These are phyloP conservation scores for Helicoverpa armigera DNA, from an alignment of 1,140 invertebrate genomes.

Conservation along the genomic window DNA sequence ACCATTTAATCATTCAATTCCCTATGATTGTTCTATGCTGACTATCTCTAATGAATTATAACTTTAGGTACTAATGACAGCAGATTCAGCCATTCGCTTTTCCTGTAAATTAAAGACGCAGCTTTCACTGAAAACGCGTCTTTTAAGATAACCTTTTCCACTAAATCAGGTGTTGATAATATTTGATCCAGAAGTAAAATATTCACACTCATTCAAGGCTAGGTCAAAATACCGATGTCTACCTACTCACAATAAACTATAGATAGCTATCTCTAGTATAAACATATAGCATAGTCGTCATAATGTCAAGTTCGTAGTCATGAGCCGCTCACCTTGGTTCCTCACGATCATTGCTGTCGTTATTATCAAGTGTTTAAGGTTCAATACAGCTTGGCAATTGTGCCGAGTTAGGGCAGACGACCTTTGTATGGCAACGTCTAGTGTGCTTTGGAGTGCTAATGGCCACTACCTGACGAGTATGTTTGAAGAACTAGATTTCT, in stretches of 20 bases:
- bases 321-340: slow-evolving; percentile 39
- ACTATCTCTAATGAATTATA: too few relatives aligned
- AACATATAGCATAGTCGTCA: neutral
- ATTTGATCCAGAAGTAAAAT: neutral
- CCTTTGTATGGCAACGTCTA: slow-evolving; percentile 35
- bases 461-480: neutral
- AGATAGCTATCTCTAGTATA: slow-evolving; percentile 34
- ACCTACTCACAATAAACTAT: neutral
- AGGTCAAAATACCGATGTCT: neutral
- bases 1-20: too few relatives aligned
- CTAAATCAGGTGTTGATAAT: too few relatives aligned
- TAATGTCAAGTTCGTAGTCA: slow-evolving; percentile 47
- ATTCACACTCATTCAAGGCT: neutral
- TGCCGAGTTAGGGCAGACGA: slow-evolving; percentile 14
- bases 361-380: neutral
- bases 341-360: neutral
- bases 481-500: neutral
- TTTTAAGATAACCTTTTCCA: too few relatives aligned
- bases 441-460: slow-evolving; percentile 9
- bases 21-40: too few relatives aligned
- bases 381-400: neutral
- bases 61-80: too few relatives aligned
- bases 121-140: too few relatives aligned
- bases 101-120: too few relatives aligned
- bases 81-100: too few relatives aligned